Percentiles rank a stretch among this genome's conserved stretches.
Conservation (phyloP, 2,113 vertebrate species). For the Damaliscus lunatus region DNA sequence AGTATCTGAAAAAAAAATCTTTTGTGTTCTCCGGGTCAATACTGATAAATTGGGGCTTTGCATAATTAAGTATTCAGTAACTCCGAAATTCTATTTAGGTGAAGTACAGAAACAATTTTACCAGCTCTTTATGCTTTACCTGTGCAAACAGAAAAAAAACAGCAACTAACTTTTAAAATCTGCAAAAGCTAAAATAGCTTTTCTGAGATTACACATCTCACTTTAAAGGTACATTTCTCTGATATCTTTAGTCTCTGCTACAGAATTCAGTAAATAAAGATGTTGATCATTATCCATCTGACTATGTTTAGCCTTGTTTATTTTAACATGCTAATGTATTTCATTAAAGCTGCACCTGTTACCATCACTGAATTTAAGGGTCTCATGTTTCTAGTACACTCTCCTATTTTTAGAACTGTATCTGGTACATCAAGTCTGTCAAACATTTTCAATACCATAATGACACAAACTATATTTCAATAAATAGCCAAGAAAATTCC, state of each 20-base stretch:
- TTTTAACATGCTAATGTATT: conserved; percentile 70
- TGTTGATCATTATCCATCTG: conserved; percentile 51
- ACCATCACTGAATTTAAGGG: conserved; percentile 46
- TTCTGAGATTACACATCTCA: neutral
- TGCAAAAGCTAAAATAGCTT: conserved; percentile 14
- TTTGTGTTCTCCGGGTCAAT: neutral
- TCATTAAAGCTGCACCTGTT: conserved; percentile 71
- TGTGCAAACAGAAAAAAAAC: neutral
- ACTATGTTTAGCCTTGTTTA: conserved; percentile 72
- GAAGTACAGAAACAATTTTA: neutral
- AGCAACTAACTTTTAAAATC: neutral
- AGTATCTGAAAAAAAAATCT: neutral
- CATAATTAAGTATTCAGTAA: neutral
- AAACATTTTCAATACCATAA: conserved; percentile 19
- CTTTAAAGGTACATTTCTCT: conserved; percentile 15
- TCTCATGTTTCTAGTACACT: conserved; percentile 20
- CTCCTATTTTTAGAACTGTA: conserved; percentile 56
- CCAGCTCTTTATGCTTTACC: neutral
- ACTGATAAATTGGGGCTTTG: neutral
- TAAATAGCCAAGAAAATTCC: neutral
- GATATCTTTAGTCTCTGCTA: neutral
- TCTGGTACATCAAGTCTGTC: neutral
- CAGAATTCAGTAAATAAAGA: conserved; percentile 60
- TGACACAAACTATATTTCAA: conserved; percentile 16
- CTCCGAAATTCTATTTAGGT: neutral